Evolutionary conservation across 2,888 invertebrate genomes (phyloP).

Genomic region (Drosophila lacicola): DNA sequence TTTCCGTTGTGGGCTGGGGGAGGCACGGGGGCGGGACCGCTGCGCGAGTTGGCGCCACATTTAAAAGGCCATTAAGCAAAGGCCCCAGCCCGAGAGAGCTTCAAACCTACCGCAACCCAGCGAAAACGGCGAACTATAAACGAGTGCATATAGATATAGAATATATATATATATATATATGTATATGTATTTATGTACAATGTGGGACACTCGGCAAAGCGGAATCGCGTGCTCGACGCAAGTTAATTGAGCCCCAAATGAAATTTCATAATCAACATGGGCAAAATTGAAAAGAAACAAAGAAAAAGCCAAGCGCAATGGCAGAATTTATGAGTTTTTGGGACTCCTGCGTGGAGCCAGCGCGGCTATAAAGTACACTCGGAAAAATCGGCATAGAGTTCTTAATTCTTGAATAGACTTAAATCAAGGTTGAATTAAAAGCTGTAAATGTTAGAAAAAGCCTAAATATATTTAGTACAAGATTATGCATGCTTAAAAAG

Average conservation of each 20-base stretch:
- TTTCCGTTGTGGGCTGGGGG: slow-evolving; percentile 20
- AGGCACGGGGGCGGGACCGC: background rate
- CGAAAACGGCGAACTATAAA: slow-evolving; percentile 16
- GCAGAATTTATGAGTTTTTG: slow-evolving; percentile 46
- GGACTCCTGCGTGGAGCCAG: slow-evolving; percentile 49
- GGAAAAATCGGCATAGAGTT: background rate
- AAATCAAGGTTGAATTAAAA: background rate
- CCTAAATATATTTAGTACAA: too few species aligned
- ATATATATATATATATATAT: slow-evolving; percentile 5
- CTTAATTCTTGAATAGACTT: background rate
- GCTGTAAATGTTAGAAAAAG: too few species aligned
- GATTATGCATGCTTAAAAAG: too few species aligned
- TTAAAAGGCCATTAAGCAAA: slow-evolving; percentile 54
- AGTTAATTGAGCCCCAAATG: slow-evolving; percentile 74
- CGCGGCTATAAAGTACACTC: slow-evolving; percentile 36
- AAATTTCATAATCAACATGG: slow-evolving; percentile 74
- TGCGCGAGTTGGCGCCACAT: slow-evolving; percentile 51
- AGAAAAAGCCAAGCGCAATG: slow-evolving; percentile 35
- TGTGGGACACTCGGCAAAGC: slow-evolving; percentile 57
- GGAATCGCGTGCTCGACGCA: slow-evolving; percentile 66
- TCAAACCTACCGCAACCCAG: slow-evolving; percentile 51
- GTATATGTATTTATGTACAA: slow-evolving; percentile 20
- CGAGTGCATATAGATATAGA: slow-evolving; percentile 5
- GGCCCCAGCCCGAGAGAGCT: background rate
- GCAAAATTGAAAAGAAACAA: slow-evolving; percentile 34